Evolutionary conservation across 2,888 invertebrate species (phyloP), one percentile per base, ranked within the genome.

Genomic region (Tanytarsus gracilentus): DNA sequence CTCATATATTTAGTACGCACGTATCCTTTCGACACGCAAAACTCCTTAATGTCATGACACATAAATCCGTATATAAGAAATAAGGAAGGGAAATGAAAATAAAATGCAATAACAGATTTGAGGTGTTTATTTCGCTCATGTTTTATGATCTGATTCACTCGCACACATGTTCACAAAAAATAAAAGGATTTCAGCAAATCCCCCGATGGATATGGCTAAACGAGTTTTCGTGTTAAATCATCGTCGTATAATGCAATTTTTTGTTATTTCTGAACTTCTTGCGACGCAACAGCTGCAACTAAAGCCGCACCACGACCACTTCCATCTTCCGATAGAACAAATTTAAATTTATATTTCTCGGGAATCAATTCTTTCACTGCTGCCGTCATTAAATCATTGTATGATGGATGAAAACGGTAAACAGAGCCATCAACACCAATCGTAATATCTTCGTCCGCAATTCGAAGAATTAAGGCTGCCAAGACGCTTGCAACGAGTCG

Each of bases 361-460:
- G 76, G 77, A 39, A 86, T 79, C 59, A 91, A 78, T 66, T 82
- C 78, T 49, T 78, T 74, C 67, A 90, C 88, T 74, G 88, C 90
- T 65, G 87, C 85, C 68, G 83, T 83, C 89, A 94, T 93, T 67
- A 92, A 81, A 72, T 88, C 81, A 75, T 92, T 89, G 80, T 94
- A 94, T 74, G 88, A 86, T 1, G 94, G 94, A 72, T 94, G 94
- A 78, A 85, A 92, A 66, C 92, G 82, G 77, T 92, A 95, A n/a
- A 95, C 86, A 62, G 92, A 91, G 62, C 94, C 94, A 73, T 95
- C 95, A 67, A 95, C 88, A 63, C 91, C 94, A 61, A 62, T 63
- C 18, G 55, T 40, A 27, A 55, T 55, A 11, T 40, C 16, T 29
- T 85, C 81, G 68, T 88, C 84, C 62, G 79, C 77, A 81, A 95